Evolutionary conservation across 2,113 vertebrate species (phyloP), one percentile per base, ranked within the genome.

Genomic region (Rhabdomys dilectus): DNA sequence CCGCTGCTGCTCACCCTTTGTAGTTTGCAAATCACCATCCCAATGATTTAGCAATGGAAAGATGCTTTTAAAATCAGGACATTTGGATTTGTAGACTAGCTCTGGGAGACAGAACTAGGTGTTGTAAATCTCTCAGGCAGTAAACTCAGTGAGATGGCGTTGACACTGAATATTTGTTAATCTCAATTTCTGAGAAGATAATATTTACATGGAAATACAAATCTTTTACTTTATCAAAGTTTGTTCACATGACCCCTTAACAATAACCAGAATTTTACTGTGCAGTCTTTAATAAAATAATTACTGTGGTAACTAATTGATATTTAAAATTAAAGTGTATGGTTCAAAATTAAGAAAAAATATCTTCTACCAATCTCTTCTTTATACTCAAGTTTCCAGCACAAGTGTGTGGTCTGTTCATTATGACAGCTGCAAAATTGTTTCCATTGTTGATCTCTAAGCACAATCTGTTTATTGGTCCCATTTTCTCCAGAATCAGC

Each of bases 271-370:
- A 82, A 82, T 91, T 70, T 31, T 48, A 34, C 31, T 56, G 39
- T 95, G 39, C 7, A 91, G n/a, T 48, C 88, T 96, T 97, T 92
- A 58, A 36, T 73, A 64, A 58, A 95, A 96, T 85, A 45, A 45
- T 76, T 72, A 84, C 51, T 31, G 68, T 6, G 82, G 72, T 72
- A 96, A 95, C 51, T 29, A 93, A 97, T 84, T 88, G 22, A 73
- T 95, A 88, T 86, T 94, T 96, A 84, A 96, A 95, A 78, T 68
- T 62, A 95, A 95, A 92, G 75, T 29, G 4, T 87, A 93, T 86
- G 16, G 76, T 51, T 96, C 93, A 90, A 88, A 95, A 92, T 81
- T 88, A 85, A 91, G n/a, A 93, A 85, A 51, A 93, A 94, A 85
- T 81, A 88, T 60, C 75, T 96, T 91, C 42, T 89, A 78, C 48